phyloP scores from a whole-genome alignment of 2,113 vertebrate genomes.

The Antechinus stuartii region DNA sequence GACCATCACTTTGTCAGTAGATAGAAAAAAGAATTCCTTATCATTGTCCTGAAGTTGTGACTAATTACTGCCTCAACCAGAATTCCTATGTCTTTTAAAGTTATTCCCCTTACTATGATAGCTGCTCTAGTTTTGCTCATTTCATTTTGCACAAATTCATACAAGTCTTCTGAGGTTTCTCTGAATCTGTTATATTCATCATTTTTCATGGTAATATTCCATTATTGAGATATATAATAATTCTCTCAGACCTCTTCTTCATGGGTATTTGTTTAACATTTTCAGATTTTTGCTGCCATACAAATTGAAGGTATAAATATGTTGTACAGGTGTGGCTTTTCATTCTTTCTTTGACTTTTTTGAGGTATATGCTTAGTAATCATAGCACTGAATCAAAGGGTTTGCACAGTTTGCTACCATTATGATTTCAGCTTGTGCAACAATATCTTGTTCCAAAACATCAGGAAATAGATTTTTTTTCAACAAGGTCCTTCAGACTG shows the following conservation, averaged over 20 bases:
- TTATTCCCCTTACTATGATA: neutral
- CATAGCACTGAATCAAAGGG: neutral
- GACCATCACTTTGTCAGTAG: neutral
- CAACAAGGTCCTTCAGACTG: neutral
- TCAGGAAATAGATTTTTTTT: neutral
- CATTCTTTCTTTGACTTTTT: neutral
- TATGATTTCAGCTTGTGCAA: neutral
- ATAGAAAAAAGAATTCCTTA: neutral
- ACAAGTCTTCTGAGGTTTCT: neutral
- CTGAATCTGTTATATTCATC: neutral
- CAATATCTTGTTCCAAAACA: neutral
- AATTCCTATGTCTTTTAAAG: neutral
- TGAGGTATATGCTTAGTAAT: neutral
- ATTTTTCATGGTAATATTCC: neutral
- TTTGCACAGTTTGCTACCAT: neutral
- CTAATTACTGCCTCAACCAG: neutral
- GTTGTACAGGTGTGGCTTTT: neutral
- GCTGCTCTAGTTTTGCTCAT: neutral
- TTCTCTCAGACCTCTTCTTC: neutral
- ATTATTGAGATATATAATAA: neutral
- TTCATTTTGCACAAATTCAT: neutral
- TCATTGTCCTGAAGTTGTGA: neutral
- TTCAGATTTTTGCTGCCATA: neutral
- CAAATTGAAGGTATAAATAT: neutral
- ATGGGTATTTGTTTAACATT: neutral